A percentile compares a stretch with the other conserved stretches of the same genome.
Conservation (phyloP, 2,113 vertebrate species). For the Axis porcinus region DNA sequence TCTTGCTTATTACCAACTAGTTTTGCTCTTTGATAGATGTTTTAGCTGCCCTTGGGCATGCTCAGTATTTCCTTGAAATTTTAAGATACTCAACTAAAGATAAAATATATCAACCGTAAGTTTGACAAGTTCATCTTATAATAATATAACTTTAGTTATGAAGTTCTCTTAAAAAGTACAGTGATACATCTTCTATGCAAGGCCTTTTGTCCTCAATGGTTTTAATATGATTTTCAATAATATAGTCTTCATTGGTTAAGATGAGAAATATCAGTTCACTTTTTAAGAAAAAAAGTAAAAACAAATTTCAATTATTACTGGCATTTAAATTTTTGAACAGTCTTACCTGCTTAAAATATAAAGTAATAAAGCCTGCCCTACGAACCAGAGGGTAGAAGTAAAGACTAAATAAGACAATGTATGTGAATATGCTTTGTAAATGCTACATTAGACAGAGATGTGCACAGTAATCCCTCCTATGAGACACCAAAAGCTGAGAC, state of each 20-base stretch:
- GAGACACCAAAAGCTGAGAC: not conserved
- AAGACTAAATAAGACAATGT: not conserved
- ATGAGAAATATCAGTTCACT: not conserved
- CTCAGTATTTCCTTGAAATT: conserved; percentile 15
- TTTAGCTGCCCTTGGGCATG: not conserved
- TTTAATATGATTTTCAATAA: not conserved
- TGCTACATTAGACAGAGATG: not conserved
- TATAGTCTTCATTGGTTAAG: not conserved
- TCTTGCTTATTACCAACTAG: not conserved
- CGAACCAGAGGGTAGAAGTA: not conserved
- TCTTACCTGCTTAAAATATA: not conserved
- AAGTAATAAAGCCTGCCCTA: not conserved
- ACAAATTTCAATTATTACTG: not conserved
- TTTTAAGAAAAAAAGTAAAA: not conserved
- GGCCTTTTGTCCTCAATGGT: not conserved
- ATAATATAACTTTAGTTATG: not conserved
- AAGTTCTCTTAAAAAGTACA: not conserved
- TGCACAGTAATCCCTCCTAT: not conserved
- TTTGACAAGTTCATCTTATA: not conserved
- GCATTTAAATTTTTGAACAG: not conserved
- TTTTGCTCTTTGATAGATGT: not conserved
- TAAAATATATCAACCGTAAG: not conserved
- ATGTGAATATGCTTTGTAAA: not conserved
- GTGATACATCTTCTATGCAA: not conserved
- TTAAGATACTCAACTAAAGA: conserved; percentile 8